Evolutionary conservation across 92 coral and sea anemone genomes (phyloP), one percentile per base, ranked within the genome.

Genomic region (Blastomussa wellsi): DNA sequence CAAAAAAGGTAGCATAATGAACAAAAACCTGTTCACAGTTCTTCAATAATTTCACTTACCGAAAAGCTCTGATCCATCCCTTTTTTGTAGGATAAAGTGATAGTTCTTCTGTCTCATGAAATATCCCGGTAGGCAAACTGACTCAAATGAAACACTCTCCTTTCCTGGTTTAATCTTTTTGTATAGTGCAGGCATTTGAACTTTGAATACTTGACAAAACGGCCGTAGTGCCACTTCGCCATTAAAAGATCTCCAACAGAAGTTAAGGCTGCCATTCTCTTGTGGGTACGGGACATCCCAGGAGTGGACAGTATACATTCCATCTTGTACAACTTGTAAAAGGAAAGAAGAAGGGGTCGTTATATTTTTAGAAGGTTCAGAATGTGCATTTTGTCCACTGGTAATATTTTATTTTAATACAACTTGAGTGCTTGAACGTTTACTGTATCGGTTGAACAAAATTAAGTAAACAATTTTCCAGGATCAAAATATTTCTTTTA

Each of bases 41-140:
- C n/a, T n/a, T n/a, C n/a, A 37, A 55, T 4, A 10, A 37, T 32
- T 17, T 1, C 14, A 52, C 81, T 38, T 52, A 88, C 90, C 82
- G 76, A 88, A 88, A 7, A 80, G 60, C 20, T 82, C 35, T 41
- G 92, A 77, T 17, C 69, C 82, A 20, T 89, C 89, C 71, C 97
- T 79, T 82, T 92, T 74, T 49, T 78, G 55, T 29, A 92, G 70
- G 35, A 92, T 72, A 74, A 88, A 93, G 15, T 82, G 75, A 70
- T 95, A 95, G 52, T 95, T 95, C 71, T 90, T 87, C 60, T 95
- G 98, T 38, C 93, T 88, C 35, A 96, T 72, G 74, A 84, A 96
- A 79, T 83, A 94, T 1, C 95, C 98, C 15, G 93, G 94, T 9
- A 87, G 78, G 77, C 98, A 94, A 24, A 89, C 88, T 0, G 97